phyloP scores from a whole-genome alignment of 2,888 invertebrate species.

The Drosophila melanocephala region DNA sequence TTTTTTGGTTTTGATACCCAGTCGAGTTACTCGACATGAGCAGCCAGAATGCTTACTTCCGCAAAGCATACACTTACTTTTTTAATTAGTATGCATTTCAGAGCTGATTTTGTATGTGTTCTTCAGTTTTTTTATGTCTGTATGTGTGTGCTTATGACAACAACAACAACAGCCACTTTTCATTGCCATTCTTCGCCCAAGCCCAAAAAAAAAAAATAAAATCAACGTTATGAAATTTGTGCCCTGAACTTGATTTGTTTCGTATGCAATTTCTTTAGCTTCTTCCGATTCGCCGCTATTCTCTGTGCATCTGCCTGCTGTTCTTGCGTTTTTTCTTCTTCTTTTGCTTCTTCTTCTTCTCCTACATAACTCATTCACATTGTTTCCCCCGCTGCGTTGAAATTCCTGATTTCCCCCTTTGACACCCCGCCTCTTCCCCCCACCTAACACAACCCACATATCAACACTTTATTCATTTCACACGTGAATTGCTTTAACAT shows the following conservation, averaged over 20 bases:
- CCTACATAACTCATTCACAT: constrained; percentile 58
- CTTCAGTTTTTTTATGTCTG: background rate
- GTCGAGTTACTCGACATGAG: background rate
- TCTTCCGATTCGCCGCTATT: constrained; percentile 11
- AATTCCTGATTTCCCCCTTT: constrained; percentile 59
- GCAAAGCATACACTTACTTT: background rate
- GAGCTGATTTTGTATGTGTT: background rate
- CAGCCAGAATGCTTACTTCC: background rate
- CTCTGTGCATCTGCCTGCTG: background rate
- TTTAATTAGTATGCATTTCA: background rate
- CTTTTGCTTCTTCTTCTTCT: constrained; percentile 7
- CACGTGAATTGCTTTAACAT: constrained; percentile 74
- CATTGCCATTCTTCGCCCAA: constrained; percentile 14
- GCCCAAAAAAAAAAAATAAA: constrained; percentile 17
- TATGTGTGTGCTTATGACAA: background rate
- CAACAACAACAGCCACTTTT: constrained; percentile 34
- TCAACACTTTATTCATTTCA: constrained; percentile 80
- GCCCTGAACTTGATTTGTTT: constrained; percentile 71
- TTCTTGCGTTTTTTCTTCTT: background rate
- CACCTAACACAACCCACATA: constrained; percentile 45
- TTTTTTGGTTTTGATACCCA: background rate
- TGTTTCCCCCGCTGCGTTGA: constrained; percentile 43
- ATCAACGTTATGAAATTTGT: constrained; percentile 46
- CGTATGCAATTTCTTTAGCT: constrained; percentile 23
- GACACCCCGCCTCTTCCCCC: constrained; percentile 1